Evolutionary conservation across 53 echinoderm and acorn worm species (phyloP).

Genomic region (Hippasteria phrygiana): DNA sequence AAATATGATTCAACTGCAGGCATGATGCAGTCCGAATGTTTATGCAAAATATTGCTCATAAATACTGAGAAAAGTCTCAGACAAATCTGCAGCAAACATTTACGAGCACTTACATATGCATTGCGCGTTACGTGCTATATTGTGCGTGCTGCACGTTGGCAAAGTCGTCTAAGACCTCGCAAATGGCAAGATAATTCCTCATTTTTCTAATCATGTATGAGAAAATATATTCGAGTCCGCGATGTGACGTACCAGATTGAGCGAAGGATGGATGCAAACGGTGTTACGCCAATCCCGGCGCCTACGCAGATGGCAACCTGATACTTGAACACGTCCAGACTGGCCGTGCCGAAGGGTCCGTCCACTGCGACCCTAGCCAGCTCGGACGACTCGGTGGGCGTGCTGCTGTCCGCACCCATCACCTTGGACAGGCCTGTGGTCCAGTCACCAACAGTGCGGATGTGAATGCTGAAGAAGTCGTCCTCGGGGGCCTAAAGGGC

Average conservation of each 20-base stretch:
- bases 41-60: too few species aligned
- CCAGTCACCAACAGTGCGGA: constrained; percentile 94
- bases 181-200: too few species aligned
- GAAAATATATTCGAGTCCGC: too few species aligned
- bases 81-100: too few species aligned
- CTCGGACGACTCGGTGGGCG: constrained; percentile 45
- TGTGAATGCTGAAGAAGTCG: constrained; percentile 95
- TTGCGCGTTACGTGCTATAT: too few species aligned
- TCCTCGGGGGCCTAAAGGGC: constrained; percentile 86
- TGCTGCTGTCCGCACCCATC: constrained; percentile 77
- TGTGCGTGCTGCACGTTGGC: too few species aligned
- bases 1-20: too few species aligned
- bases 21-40: too few species aligned
- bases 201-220: too few species aligned
- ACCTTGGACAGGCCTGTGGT: constrained; percentile 78
- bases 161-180: too few species aligned
- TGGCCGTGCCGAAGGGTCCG: constrained; percentile 97
- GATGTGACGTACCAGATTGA: constrained; percentile 84
- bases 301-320: constrained; percentile 91
- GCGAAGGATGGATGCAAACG: constrained; percentile 95
- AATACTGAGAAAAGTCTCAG: too few species aligned
- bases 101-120: too few species aligned
- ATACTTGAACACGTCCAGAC: constrained; percentile 96
- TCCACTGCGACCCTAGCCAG: constrained; percentile 95
- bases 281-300: constrained; percentile 94